Conservation (phyloP, 2,113 vertebrate species). For the Amphilophus citrinellus region DNA sequence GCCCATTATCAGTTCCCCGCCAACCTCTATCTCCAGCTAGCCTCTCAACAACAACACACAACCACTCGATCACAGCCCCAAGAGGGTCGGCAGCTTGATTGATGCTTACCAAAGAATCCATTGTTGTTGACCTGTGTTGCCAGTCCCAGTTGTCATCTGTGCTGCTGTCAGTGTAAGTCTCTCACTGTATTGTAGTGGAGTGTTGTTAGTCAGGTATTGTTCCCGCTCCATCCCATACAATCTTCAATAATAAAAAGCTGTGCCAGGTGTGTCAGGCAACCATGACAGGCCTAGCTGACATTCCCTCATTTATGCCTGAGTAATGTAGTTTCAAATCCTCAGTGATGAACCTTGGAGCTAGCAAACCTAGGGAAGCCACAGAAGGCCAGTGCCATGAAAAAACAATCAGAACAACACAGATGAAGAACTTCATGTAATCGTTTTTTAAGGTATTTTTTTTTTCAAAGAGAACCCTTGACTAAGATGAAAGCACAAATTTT, state of each 20-base stretch:
- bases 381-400: not conserved
- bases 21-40: constrained; percentile 61
- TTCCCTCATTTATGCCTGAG: constrained; percentile 45
- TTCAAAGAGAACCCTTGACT: not conserved
- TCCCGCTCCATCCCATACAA: constrained; percentile 43
- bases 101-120: constrained; percentile 73
- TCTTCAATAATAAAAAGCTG: constrained; percentile 48
- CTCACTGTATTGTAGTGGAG: constrained; percentile 26
- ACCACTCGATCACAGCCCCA: constrained; percentile 64
- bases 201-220: constrained; percentile 56
- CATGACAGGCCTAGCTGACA: constrained; percentile 41
- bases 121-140: constrained; percentile 72
- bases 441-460: not conserved
- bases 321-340: constrained; percentile 55
- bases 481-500: not conserved
- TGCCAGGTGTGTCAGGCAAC: constrained; percentile 33
- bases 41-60: constrained; percentile 64
- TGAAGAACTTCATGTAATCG: rapidly evolving
- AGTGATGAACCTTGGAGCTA: constrained; percentile 27
- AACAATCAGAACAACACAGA: not conserved
- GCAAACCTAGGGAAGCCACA: not conserved
- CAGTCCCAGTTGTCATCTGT: constrained; percentile 59
- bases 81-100: constrained; percentile 59
- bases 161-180: constrained; percentile 35
- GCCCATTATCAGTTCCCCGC: constrained; percentile 65